Evolutionary conservation across 2,797 vertebrate genomes (phyloP).

Genomic region (Mormyrus hasselquistii): DNA sequence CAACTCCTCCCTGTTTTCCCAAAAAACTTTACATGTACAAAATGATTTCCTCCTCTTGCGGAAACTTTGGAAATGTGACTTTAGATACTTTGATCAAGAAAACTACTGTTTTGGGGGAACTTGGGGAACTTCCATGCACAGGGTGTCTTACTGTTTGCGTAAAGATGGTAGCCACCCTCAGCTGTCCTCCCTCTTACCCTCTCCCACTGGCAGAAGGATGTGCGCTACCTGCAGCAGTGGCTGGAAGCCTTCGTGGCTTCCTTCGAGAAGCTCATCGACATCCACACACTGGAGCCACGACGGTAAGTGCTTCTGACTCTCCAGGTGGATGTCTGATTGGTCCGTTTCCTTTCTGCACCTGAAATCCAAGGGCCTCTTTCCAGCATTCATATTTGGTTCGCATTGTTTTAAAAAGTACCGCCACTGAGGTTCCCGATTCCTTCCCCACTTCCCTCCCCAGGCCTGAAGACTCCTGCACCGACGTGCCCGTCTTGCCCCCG

Average conservation of each 20-base stretch:
- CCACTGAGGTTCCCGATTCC: background rate
- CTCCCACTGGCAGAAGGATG: constrained; percentile 74
- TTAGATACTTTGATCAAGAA: background rate
- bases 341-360: background rate
- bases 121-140: background rate
- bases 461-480: constrained; percentile 71
- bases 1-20: background rate
- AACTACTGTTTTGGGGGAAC: background rate
- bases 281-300: constrained; percentile 76
- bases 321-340: background rate
- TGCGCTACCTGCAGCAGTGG: constrained; percentile 85
- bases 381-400: background rate
- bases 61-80: background rate
- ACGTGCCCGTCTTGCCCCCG: constrained; percentile 76
- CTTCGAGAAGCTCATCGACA: constrained; percentile 81
- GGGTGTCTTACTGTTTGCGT: background rate
- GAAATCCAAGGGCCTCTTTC: background rate
- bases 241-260: constrained; percentile 79
- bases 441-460: constrained; percentile 43
- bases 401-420: background rate
- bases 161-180: background rate
- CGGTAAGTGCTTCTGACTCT: constrained; percentile 66
- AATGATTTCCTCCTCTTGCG: background rate
- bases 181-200: background rate
- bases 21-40: background rate